A percentile compares a stretch with the other conserved stretches of the same genome.
These are phyloP conservation scores for Rhombomys opimus DNA, from an alignment of 2,113 vertebrate genomes.

Conservation along the genomic window DNA sequence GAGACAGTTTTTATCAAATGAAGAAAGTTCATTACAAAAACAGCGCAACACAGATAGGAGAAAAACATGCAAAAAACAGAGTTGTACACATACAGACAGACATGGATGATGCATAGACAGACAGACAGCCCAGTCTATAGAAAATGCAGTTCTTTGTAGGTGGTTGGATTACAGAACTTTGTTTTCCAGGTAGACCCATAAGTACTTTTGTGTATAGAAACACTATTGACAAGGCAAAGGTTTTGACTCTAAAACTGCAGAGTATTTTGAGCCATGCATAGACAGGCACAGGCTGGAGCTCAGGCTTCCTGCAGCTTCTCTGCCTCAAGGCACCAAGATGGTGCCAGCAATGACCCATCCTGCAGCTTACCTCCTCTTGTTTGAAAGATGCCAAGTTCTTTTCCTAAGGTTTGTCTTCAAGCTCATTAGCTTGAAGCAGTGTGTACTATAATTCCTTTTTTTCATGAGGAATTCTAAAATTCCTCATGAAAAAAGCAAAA, in stretches of 20 bases:
- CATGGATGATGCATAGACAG: neutral
- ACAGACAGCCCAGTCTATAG: too few species aligned
- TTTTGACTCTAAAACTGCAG: neutral
- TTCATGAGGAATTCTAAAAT: neutral
- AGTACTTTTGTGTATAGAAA: neutral
- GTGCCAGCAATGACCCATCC: neutral
- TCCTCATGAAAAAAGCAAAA: neutral
- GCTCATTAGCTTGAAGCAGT: neutral
- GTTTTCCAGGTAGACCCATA: neutral
- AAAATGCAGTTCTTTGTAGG: neutral
- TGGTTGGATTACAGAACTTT: neutral
- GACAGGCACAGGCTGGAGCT: neutral
- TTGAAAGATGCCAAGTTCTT: neutral
- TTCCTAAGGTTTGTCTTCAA: neutral
- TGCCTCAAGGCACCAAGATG: too few species aligned
- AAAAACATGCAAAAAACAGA: neutral
- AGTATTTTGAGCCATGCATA: neutral
- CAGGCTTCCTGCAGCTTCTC: neutral
- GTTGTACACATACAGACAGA: too few species aligned
- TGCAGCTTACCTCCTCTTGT: neutral
- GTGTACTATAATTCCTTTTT: neutral
- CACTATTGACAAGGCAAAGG: neutral
- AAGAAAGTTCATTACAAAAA: neutral
- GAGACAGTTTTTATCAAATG: slow-evolving; percentile 14
- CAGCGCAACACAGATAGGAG: neutral